Percentiles rank a stretch among this genome's conserved stretches.
Evolutionary conservation across 2,113 vertebrate genomes (phyloP).

Genomic region (Epinephelus moara): DNA sequence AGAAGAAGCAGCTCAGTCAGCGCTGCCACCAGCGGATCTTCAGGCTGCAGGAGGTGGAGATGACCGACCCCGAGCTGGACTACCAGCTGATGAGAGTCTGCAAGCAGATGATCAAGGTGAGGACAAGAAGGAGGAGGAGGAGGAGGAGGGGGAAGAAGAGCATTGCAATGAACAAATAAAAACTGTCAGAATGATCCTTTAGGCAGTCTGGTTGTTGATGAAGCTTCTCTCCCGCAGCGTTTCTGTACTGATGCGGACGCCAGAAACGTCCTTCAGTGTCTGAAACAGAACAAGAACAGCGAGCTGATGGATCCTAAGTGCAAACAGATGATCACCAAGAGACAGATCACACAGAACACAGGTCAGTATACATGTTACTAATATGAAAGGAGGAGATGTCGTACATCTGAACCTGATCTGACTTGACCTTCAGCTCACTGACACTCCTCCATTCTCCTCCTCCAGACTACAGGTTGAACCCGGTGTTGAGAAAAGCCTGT

Average conservation of each 20-base stretch:
- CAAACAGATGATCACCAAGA: conserved; percentile 99
- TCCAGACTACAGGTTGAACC: conserved; percentile 95
- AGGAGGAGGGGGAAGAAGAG: too few species aligned
- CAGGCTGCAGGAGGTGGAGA: conserved; percentile 95
- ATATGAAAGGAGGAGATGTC: not conserved
- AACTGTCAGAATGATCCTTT: not conserved
- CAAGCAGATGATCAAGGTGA: conserved; percentile 98
- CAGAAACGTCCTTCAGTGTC: conserved; percentile 94
- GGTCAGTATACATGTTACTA: conserved; percentile 75
- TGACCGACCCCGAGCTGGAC: conserved; percentile 97
- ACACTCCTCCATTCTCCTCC: not conserved
- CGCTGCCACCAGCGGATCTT: conserved; percentile 96
- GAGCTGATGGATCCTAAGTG: conserved; percentile 99
- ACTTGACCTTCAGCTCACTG: not conserved
- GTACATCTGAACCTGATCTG: not conserved
- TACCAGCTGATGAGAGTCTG: conserved; percentile 98
- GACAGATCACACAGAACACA: conserved; percentile 97
- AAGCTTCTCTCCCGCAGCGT: conserved; percentile 80
- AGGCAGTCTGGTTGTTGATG: not conserved
- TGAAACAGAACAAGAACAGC: conserved; percentile 98
- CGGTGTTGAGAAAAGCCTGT: conserved; percentile 94
- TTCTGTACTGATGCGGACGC: conserved; percentile 95
- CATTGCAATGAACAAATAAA: too few species aligned
- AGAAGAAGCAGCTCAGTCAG: conserved; percentile 89
- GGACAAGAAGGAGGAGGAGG: not conserved